A percentile compares a stretch with the other conserved stretches of the same genome.
Evolutionary conservation across 2,888 invertebrate species (phyloP).

Genomic region (Chrysolina americana): DNA sequence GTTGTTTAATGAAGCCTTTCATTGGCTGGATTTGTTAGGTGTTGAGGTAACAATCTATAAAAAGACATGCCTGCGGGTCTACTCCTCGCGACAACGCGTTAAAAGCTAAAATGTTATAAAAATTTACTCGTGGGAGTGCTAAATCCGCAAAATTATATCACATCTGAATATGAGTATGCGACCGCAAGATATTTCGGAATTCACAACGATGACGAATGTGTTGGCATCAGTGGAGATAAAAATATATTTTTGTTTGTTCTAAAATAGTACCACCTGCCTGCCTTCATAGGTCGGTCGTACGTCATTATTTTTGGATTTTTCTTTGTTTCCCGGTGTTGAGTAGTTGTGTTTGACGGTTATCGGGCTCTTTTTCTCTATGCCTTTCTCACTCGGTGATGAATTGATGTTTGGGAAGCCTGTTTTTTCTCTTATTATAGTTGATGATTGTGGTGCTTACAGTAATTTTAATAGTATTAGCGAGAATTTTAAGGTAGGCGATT

Average conservation of each 20-base stretch:
- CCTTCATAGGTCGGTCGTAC: constrained; percentile 24
- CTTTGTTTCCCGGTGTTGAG: constrained; percentile 27
- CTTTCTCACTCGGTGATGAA: constrained; percentile 17
- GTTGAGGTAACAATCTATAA: not conserved
- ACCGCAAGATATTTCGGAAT: constrained; percentile 18
- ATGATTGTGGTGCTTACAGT: constrained; percentile 15
- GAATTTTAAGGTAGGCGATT: constrained; percentile 11
- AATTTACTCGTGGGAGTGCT: not conserved
- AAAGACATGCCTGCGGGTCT: not conserved
- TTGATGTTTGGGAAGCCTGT: constrained; percentile 18
- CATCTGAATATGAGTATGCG: not conserved
- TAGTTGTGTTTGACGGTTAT: constrained; percentile 17
- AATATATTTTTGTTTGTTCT: constrained; percentile 33
- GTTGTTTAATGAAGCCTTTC: not conserved
- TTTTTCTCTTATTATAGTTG: constrained; percentile 11
- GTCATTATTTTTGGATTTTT: constrained; percentile 31
- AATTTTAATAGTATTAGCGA: constrained; percentile 14
- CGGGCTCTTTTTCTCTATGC: not conserved
- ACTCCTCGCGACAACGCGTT: not conserved
- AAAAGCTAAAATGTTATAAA: not conserved
- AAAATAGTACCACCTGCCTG: constrained; percentile 22
- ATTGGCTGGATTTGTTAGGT: not conserved
- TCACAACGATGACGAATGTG: constrained; percentile 19
- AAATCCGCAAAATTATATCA: constrained; percentile 18
- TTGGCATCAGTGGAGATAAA: constrained; percentile 22